Percentiles rank a stretch among this genome's conserved stretches.
These are phyloP conservation scores for Morpho deidamia DNA, from an alignment of 2,888 invertebrate species.

Conservation along the genomic window DNA sequence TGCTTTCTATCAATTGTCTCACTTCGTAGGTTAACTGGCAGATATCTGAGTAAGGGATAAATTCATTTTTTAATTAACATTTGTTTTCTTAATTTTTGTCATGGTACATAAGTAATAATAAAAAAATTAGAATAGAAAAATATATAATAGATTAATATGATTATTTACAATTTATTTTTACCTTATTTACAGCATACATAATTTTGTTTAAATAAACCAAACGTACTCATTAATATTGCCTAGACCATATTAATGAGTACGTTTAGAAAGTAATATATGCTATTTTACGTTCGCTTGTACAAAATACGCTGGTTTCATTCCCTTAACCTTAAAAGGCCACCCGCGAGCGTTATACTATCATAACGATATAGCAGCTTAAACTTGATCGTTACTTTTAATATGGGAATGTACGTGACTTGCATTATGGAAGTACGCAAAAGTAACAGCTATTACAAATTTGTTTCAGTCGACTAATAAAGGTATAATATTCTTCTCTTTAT, in stretches of 20 bases:
- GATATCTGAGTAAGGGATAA: no score
- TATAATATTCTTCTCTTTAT: neutral
- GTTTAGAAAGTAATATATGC: neutral
- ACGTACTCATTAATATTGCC: no score
- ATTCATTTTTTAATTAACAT: no score
- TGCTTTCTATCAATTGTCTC: no score
- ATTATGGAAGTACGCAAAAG: slow-evolving; percentile 16
- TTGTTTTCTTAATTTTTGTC: no score
- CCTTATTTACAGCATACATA: no score
- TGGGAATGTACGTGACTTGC: slow-evolving; percentile 17
- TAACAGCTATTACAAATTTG: slow-evolving; percentile 12
- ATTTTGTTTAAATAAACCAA: no score
- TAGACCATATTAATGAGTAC: neutral
- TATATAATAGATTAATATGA: no score
- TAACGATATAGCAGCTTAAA: slow-evolving; percentile 13
- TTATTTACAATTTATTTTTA: no score
- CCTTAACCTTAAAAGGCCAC: slow-evolving; percentile 21
- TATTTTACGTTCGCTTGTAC: neutral
- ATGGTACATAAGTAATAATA: no score
- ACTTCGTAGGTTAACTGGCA: no score
- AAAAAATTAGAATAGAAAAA: no score
- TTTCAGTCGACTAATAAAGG: neutral
- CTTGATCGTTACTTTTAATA: slow-evolving; percentile 20
- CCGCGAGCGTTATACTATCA: slow-evolving; percentile 16
- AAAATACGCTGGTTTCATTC: neutral